phyloP scores from a whole-genome alignment of 2,888 invertebrate species.

The Clistopyga incitator region DNA sequence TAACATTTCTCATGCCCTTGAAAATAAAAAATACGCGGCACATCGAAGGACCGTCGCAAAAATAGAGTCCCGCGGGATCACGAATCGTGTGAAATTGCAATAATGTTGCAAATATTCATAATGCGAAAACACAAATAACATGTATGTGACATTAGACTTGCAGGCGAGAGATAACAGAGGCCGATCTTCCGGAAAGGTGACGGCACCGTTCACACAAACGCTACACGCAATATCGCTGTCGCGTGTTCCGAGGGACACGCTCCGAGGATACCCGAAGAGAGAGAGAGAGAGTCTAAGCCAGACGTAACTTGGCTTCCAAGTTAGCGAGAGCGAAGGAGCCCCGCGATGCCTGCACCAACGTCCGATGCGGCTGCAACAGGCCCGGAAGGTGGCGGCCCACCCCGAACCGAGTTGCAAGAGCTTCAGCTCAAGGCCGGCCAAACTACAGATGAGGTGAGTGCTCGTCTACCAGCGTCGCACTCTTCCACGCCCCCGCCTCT shows the following conservation, averaged over 20 bases:
- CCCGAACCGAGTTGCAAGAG: conserved; percentile 95
- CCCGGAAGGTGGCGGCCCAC: conserved; percentile 88
- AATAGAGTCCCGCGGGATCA: too few species aligned
- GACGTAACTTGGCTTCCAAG: conserved; percentile 23
- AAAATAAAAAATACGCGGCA: too few species aligned
- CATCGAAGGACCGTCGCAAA: too few species aligned
- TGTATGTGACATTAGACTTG: conserved; percentile 31
- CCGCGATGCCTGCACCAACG: conserved; percentile 83
- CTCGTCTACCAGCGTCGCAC: not conserved
- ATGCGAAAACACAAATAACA: not conserved
- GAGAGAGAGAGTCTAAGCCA: conserved; percentile 8
- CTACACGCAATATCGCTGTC: conserved; percentile 11
- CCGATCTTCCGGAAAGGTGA: conserved; percentile 7
- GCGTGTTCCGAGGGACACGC: not conserved
- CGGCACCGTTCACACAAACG: not conserved
- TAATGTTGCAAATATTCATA: not conserved
- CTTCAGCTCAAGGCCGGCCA: conserved; percentile 93
- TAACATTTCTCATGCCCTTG: too few species aligned
- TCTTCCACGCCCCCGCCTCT: not conserved
- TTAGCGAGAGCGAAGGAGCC: conserved; percentile 3
- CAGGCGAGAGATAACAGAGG: conserved; percentile 32
- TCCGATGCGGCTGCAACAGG: conserved; percentile 84
- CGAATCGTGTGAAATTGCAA: too few species aligned
- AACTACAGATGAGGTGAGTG: conserved; percentile 94
- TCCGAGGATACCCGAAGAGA: conserved; percentile 4